Evolutionary conservation across 2,888 invertebrate species (phyloP), one percentile per base, ranked within the genome.

Genomic region (Athrips mouffetella): DNA sequence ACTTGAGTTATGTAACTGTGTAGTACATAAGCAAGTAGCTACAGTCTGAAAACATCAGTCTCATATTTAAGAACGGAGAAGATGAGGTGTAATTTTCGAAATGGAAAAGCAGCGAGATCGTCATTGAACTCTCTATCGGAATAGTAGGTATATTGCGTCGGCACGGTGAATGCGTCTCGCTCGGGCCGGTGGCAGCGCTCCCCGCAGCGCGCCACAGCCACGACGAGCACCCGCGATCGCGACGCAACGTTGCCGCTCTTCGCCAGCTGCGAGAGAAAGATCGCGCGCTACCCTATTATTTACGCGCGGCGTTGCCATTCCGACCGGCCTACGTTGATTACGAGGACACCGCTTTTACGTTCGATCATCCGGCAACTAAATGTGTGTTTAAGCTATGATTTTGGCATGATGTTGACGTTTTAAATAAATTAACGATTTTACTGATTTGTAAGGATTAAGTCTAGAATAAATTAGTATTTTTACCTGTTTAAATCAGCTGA

Each of bases 281-380:
- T 45, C 45, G 41, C 39, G 45, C 76, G 80, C 80, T 86, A 88
- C 88, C 88, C 88, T 87, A 87, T 88, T 87, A 87, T 87, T 87
- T 87, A 87, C 86, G 82, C 84, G 88, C 86, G 85, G 67, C 81
- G 88, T 88, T 88, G 88, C 86, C 88, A 70, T 63, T 56, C 72
- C 81, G 83, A 63, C 61, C 80, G 80, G 83, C 85, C 86, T 87
- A 88, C 87, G 87, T 87, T 87, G 82, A 87, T 87, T 88, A 87
- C 87, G 87, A 88, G 87, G 87, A 88, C 87, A 87, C 82, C 80
- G 85, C 83, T 86, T 86, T 86, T 86, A 87, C 86, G 87, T 87
- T 84, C 74, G 73, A 85, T 84, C 78, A 81, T 80, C 77, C 83
- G 80, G 75, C 70, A 72, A 67, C 68, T 70, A 73, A 73, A 74